These are phyloP conservation scores for Hypolimnas misippus DNA, from an alignment of 2,888 invertebrate species.

Conservation along the genomic window DNA sequence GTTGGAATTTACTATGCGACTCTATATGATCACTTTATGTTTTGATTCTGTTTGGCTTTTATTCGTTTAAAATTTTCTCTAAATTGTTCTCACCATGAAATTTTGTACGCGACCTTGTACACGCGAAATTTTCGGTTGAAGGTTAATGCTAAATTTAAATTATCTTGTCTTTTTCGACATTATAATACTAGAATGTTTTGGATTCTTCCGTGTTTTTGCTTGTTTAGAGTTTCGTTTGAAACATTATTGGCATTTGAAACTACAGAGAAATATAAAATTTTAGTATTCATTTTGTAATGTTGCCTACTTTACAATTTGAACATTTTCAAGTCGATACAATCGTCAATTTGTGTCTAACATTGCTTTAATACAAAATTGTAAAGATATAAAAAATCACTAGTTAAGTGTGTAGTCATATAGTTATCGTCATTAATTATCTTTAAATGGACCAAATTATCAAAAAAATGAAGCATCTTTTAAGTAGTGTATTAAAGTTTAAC, in stretches of 20 bases:
- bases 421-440: no score
- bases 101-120: constrained; percentile 13
- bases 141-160: constrained; percentile 3
- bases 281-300: background rate
- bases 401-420: no score
- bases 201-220: background rate
- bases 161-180: background rate
- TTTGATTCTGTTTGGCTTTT: background rate
- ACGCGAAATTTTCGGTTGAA: constrained; percentile 14
- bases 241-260: background rate
- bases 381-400: no score
- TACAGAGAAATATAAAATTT: background rate
- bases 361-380: no score
- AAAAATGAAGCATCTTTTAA: no score
- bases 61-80: no score
- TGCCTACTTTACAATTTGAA: no score
- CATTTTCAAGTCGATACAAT: no score
- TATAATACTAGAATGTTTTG: background rate
- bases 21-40: background rate
- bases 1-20: constrained; percentile 46
- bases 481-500: no score
- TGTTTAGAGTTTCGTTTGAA: background rate
- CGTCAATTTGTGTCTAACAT: no score
- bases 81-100: background rate
- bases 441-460: no score